phyloP scores from a whole-genome alignment of 92 coral and sea anemone genomes.

The Isaurus tuberculatus region DNA sequence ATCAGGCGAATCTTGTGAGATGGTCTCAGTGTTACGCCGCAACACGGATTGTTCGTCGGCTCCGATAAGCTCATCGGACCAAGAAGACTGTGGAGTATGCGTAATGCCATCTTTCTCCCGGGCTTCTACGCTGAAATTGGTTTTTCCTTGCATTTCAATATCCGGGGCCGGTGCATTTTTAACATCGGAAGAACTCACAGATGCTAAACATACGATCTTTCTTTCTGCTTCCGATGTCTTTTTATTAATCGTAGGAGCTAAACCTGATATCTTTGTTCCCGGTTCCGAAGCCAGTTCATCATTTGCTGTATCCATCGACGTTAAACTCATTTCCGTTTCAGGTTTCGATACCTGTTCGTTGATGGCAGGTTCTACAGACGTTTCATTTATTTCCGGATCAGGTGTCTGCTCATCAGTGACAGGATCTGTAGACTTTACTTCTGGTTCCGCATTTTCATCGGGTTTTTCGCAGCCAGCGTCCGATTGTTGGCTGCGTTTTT shows the following conservation, averaged over 20 bases:
- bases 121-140: not conserved
- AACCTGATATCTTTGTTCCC: no score
- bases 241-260: no score
- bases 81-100: not conserved
- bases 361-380: no score
- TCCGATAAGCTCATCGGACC: not conserved
- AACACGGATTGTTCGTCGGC: not conserved
- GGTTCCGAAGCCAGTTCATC: no score
- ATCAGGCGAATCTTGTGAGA: not conserved
- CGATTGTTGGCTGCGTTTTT: not conserved
- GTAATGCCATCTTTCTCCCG: not conserved
- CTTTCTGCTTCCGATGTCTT: no score
- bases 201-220: not conserved
- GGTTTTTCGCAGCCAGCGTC: not conserved
- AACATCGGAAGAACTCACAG: not conserved
- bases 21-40: not conserved
- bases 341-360: not conserved
- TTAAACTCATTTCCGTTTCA: slow-evolving; percentile 1
- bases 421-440: no score
- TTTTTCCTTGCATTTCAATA: not conserved
- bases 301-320: slow-evolving; percentile 12
- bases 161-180: not conserved
- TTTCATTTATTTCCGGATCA: no score
- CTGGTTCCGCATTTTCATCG: not conserved
- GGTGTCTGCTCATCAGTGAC: no score